phyloP scores from a whole-genome alignment of 2,888 invertebrate species.

The Lasius fuliginosus region DNA sequence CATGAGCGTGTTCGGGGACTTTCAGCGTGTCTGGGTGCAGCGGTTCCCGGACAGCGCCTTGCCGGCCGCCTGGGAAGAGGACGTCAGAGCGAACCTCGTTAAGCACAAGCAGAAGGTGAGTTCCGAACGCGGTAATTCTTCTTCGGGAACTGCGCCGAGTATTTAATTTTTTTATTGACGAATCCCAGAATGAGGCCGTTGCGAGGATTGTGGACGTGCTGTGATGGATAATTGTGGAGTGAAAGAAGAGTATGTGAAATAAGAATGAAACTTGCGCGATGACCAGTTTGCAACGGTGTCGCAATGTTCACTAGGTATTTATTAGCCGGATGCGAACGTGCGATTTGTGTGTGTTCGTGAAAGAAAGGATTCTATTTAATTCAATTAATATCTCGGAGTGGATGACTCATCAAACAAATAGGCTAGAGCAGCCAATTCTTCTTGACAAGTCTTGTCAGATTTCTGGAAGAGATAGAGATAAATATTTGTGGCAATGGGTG shows the following conservation, averaged over 20 bases:
- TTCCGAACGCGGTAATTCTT: neutral
- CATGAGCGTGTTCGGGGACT: slow-evolving; percentile 95
- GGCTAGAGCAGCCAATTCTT: neutral
- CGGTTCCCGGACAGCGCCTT: slow-evolving; percentile 96
- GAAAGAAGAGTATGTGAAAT: neutral
- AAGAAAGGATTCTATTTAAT: slow-evolving; percentile 19
- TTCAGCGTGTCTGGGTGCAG: slow-evolving; percentile 96
- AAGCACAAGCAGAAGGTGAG: slow-evolving; percentile 94
- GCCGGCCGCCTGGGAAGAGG: slow-evolving; percentile 97
- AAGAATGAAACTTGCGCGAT: neutral
- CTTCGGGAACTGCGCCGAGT: too few species aligned
- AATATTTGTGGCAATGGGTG: neutral
- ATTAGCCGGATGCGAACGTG: slow-evolving; percentile 4
- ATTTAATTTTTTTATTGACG: neutral
- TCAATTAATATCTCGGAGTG: slow-evolving; percentile 33
- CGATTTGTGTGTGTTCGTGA: neutral
- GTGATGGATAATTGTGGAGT: neutral
- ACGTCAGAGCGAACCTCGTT: slow-evolving; percentile 95
- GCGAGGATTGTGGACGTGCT: neutral
- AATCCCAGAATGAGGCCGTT: neutral
- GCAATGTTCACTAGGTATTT: neutral
- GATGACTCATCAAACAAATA: slow-evolving; percentile 32
- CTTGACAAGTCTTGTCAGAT: neutral
- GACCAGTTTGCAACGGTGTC: neutral
- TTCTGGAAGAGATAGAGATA: neutral